Evolutionary conservation across 1,140 invertebrate genomes (phyloP).

Genomic region (Rhopalosiphum padi): DNA sequence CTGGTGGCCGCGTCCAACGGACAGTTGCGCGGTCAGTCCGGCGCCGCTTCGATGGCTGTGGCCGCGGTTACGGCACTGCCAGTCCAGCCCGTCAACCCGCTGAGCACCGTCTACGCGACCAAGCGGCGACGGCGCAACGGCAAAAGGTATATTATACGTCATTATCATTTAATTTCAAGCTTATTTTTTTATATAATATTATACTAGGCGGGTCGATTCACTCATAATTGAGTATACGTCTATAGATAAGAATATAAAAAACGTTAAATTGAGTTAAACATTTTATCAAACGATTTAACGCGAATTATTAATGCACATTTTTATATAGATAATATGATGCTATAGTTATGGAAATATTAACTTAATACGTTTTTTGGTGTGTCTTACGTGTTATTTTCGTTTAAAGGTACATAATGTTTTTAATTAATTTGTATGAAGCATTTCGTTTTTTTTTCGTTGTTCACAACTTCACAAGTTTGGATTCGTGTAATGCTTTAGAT

Average conservation of each 20-base stretch:
- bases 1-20: constrained; percentile 57
- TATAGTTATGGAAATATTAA: neutral
- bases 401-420: neutral
- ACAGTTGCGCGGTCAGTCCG: constrained; percentile 59
- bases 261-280: neutral
- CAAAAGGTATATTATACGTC: constrained; percentile 80
- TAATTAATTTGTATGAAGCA: too few species aligned
- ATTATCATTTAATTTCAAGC: neutral
- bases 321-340: neutral
- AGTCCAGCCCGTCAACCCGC: constrained; percentile 76
- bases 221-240: neutral
- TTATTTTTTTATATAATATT: neutral
- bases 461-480: too few species aligned
- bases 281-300: neutral
- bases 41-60: constrained; percentile 62
- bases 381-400: neutral
- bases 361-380: too few species aligned
- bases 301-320: neutral
- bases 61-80: constrained; percentile 60
- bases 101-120: constrained; percentile 93
- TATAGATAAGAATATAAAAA: neutral
- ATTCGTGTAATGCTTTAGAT: too few species aligned
- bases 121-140: constrained; percentile 90
- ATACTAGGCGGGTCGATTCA: neutral
- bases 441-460: too few species aligned